These are phyloP conservation scores for Synergus itoensis DNA, from an alignment of 2,888 invertebrate genomes.

Conservation along the genomic window DNA sequence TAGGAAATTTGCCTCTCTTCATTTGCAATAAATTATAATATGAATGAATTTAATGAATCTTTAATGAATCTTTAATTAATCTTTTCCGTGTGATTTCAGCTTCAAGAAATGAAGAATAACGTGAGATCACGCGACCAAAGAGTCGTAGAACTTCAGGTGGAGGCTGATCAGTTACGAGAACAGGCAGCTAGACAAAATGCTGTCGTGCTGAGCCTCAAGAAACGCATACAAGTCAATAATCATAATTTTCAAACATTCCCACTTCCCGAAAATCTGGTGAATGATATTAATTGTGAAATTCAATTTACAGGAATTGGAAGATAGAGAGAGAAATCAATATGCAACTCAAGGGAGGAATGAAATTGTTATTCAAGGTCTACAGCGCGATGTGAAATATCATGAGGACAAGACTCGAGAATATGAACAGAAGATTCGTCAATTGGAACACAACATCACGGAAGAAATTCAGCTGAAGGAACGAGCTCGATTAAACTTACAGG, in stretches of 20 bases:
- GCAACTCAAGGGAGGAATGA: conserved; percentile 83
- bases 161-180: conserved; percentile 88
- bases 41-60: no score
- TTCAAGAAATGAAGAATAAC: conserved; percentile 85
- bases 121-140: conserved; percentile 86
- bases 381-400: conserved; percentile 85
- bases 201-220: conserved; percentile 88
- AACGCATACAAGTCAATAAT: conserved; percentile 81
- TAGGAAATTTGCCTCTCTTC: neutral
- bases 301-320: conserved; percentile 84
- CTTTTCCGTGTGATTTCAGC: conserved; percentile 77
- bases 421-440: conserved; percentile 85
- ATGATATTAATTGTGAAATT: neutral
- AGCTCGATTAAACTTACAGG: conserved; percentile 78
- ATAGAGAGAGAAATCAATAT: conserved; percentile 86
- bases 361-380: conserved; percentile 85
- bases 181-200: conserved; percentile 91
- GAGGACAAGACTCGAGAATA: conserved; percentile 89
- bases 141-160: conserved; percentile 87
- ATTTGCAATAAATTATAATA: neutral
- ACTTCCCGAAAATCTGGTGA: no score
- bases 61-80: neutral
- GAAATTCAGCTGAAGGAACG: conserved; percentile 89
- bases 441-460: conserved; percentile 85
- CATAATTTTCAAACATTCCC: no score